phyloP scores from a whole-genome alignment of 2,113 vertebrate species.

The Cyprinodon tularosa region DNA sequence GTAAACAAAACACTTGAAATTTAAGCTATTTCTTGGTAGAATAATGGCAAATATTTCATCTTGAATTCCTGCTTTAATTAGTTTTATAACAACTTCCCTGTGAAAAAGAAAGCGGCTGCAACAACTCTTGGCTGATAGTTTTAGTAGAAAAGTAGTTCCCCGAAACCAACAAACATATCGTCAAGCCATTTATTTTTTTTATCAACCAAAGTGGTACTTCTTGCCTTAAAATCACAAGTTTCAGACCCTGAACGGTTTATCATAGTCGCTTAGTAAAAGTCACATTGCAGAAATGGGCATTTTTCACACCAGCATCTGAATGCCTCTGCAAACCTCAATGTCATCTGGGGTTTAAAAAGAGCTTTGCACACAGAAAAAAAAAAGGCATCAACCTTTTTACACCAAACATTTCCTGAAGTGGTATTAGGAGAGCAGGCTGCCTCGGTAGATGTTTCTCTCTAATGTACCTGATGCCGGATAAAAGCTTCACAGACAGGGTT shows the following conservation, averaged over 20 bases:
- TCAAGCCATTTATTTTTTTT: neutral
- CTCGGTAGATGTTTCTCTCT: neutral
- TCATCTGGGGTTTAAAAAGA: neutral
- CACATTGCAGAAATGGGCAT: neutral
- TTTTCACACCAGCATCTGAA: neutral
- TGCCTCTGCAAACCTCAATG: neutral
- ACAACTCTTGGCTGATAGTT: neutral
- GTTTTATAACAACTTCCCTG: neutral
- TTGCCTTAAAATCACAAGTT: neutral
- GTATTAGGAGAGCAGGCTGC: neutral
- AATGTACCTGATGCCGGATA: neutral
- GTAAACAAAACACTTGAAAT: neutral
- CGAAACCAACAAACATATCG: neutral
- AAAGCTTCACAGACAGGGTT: neutral
- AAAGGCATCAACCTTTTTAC: neutral
- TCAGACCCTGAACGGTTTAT: neutral
- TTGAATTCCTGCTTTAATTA: neutral
- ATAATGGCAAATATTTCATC: neutral
- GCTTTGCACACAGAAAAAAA: neutral
- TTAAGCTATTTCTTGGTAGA: neutral
- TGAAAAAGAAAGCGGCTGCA: neutral
- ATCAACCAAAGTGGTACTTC: neutral
- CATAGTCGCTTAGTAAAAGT: neutral
- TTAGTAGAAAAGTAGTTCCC: neutral
- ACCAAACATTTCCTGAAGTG: neutral